Base-by-base conservation (phyloP, 2,888 invertebrate species). In the Dynastes hyllus region DNA sequence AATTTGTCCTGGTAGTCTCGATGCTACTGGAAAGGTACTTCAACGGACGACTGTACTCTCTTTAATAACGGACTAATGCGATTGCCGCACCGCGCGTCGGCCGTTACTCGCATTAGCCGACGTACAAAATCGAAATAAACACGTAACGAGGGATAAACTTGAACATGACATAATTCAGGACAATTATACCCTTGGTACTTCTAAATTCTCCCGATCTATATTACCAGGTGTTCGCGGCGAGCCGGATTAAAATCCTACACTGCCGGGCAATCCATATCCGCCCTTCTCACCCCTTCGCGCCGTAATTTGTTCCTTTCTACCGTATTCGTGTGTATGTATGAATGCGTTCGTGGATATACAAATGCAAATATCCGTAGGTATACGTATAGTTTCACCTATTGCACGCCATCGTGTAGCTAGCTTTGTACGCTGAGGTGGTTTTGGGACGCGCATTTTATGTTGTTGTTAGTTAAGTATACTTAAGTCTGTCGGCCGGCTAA, bases 121-220 rank as follows among this genome's bases (percentile, higher is more conserved):
- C 70, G 37, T 71, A 40, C 71, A 71, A 71, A 71, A 71, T 71
- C 55, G 71, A 71, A 71, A 71, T 71, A 71, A 71, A 71, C 71
- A 71, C 71, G 71, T 71, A 71, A 71, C 71, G 71, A 71, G 71
- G 71, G 71, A 71, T 71, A 71, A 71, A 71, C 55, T 71, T 55
- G 71, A 55, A 71, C 71, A 58, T 40, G 71, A 55, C 71, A 71
- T 71, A 71, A 71, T 71, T 71, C 71, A 55, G 55, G 55, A 55
- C 71, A 71, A 80, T 71, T 71, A 71, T 71, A 71, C 83, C 84
- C 84, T 79, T 73, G 83, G 83, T 81, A 78, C 80, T 81, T 65
- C 82, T 84, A 84, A 84, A 84, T 83, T 84, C 81, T 77, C 81
- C 80, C 81, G 80, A 82, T 83, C 83, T 83, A 81, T 81, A 83